Base-by-base conservation (phyloP, 2,797 vertebrate genomes). In the Coracias cyanogaster region DNA sequence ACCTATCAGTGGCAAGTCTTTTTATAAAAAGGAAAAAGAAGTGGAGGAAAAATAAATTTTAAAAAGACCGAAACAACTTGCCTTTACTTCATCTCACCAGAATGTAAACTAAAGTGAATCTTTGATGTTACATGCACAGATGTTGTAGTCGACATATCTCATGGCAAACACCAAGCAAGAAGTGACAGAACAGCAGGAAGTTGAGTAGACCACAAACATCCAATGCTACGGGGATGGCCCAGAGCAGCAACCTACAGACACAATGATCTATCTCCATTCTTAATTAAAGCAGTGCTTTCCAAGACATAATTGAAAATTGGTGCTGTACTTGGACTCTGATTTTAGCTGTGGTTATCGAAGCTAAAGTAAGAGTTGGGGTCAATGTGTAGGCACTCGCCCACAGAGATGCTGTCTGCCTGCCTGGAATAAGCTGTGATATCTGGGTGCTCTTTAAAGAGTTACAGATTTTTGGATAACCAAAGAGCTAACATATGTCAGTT, bases 121-220 rank as follows among this genome's bases (percentile, higher is more conserved):
- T 98, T 98, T 98, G 98, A 98, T 98, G 98, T 98, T 98, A 74
- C 85, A 39, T 18, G 77, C 93, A 96, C 98, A 98, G 98, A 98
- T 98, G 98, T 98, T 97, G 96, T 88, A 94, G 97, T 93, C 33
- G 67, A 92, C 96, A 95, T 79, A 80, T 98, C 96, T 90, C 93
- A 83, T 97, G 96, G 96, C 96, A 97, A 96, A 97, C 91, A 82
- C 94, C 86, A 91, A 96, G 96, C 6, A 39, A 97, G 96, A 97
- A 96, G 93, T 76, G 89, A 97, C 12, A 19, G 88, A 96, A 83
- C 1, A 17, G 85, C 97, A 98, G 98, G 97, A 98, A 98, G 95
- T 20, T 67, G 87, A 95, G 90, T 60, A 97, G 98, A 98, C 98
- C 97, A 92, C 98, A 98, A 97, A 96, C 83, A 98, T 97, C 95